phyloP scores from a whole-genome alignment of 2,113 vertebrate genomes.

The Malaclemys terrapin region DNA sequence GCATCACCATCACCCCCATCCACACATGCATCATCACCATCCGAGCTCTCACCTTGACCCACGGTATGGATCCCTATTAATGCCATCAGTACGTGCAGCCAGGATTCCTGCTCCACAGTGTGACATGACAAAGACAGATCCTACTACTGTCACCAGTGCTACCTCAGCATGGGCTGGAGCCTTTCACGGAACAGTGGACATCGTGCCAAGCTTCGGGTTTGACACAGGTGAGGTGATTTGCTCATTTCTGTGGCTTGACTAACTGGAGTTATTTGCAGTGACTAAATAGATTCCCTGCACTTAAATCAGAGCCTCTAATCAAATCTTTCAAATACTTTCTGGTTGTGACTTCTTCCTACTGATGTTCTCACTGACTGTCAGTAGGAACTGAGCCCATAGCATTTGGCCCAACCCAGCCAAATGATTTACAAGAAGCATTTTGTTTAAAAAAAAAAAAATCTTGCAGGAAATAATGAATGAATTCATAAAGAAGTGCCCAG shows the following conservation, averaged over 20 bases:
- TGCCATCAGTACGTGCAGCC: constrained; percentile 86
- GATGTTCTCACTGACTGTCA: neutral
- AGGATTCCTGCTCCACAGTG: constrained; percentile 85
- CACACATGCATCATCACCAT: constrained; percentile 85
- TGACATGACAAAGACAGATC: constrained; percentile 88
- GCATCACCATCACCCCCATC: constrained; percentile 85
- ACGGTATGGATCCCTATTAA: constrained; percentile 90
- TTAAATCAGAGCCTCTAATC: neutral
- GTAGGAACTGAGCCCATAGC: neutral
- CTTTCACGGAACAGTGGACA: constrained; percentile 92
- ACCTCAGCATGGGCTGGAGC: constrained; percentile 89
- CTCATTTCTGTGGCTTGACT: neutral
- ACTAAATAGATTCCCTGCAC: neutral
- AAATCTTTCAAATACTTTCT: neutral
- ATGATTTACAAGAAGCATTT: neutral
- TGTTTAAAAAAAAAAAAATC: neutral
- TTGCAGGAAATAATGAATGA: neutral
- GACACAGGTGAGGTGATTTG: constrained; percentile 87
- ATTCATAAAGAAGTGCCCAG: neutral
- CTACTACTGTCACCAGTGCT: constrained; percentile 81
- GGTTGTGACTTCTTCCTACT: neutral
- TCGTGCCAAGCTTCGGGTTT: constrained; percentile 85
- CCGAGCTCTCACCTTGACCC: constrained; percentile 87
- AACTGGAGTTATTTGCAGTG: neutral
- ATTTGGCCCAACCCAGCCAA: neutral